These are phyloP conservation scores for Lepidocyrtinus sp. DNA, from an alignment of 2,888 invertebrate species.

Conservation along the genomic window DNA sequence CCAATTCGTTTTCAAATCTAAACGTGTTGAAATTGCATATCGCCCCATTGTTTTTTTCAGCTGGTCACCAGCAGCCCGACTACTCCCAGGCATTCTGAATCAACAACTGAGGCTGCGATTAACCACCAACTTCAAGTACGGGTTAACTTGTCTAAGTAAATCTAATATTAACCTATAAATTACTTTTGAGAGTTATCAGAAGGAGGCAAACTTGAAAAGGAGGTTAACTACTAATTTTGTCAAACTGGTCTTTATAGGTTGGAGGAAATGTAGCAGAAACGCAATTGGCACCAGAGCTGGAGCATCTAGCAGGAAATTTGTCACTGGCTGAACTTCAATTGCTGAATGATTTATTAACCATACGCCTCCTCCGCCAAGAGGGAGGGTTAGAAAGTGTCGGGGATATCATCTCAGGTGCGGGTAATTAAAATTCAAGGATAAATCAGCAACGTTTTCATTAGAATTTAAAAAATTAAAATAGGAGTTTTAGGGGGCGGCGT, in stretches of 20 bases:
- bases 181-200: not conserved
- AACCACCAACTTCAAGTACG: constrained; percentile 40
- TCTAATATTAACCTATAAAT: not conserved
- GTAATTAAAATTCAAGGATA: not conserved
- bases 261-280: not conserved
- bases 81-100: not conserved
- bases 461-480: too few relatives aligned
- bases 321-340: not conserved
- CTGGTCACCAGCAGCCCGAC: not conserved
- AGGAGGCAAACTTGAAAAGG: not conserved
- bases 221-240: not conserved
- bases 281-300: constrained; percentile 21
- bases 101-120: constrained; percentile 13
- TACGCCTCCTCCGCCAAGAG: constrained; percentile 33
- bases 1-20: not conserved
- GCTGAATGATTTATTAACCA: not conserved
- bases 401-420: constrained; percentile 26
- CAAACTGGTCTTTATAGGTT: not conserved
- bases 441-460: not conserved
- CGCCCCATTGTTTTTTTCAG: not conserved
- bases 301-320: not conserved
- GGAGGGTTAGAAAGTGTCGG: constrained; percentile 24
- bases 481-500: constrained; percentile 40
- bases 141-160: not conserved
- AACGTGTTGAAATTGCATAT: not conserved